phyloP scores from a whole-genome alignment of 2,888 invertebrate genomes.

The Leuctra nigra region DNA sequence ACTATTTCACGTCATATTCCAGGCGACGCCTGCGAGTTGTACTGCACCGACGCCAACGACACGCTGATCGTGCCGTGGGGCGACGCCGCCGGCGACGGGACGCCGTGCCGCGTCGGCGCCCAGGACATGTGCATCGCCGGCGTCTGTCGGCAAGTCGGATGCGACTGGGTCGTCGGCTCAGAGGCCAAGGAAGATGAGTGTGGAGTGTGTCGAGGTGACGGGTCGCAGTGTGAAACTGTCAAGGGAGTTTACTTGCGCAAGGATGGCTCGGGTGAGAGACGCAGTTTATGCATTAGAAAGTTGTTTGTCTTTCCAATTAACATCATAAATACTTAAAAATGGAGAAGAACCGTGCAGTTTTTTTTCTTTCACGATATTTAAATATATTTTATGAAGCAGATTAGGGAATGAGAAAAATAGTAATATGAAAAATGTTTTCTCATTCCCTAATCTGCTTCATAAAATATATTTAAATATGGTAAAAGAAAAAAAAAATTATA shows the following conservation, averaged over 20 bases:
- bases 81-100: constrained; percentile 74
- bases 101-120: constrained; percentile 73
- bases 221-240: constrained; percentile 69
- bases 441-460: no score
- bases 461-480: no score
- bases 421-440: no score
- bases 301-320: no score
- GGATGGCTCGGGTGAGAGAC: constrained; percentile 41
- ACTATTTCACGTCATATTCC: constrained; percentile 29
- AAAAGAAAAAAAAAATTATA: no score
- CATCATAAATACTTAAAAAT: no score
- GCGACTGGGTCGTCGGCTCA: constrained; percentile 83
- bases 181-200: constrained; percentile 73
- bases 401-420: no score
- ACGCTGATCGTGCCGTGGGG: constrained; percentile 67
- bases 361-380: no score
- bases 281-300: no score
- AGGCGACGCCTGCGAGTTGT: constrained; percentile 74
- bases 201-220: constrained; percentile 80
- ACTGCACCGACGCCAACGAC: constrained; percentile 70
- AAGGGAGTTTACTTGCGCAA: constrained; percentile 49
- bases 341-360: no score
- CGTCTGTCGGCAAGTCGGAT: constrained; percentile 76
- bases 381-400: no score
- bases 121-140: constrained; percentile 80